Base-by-base conservation (phyloP, 2,113 vertebrate genomes). In the Apodemus speciosus region DNA sequence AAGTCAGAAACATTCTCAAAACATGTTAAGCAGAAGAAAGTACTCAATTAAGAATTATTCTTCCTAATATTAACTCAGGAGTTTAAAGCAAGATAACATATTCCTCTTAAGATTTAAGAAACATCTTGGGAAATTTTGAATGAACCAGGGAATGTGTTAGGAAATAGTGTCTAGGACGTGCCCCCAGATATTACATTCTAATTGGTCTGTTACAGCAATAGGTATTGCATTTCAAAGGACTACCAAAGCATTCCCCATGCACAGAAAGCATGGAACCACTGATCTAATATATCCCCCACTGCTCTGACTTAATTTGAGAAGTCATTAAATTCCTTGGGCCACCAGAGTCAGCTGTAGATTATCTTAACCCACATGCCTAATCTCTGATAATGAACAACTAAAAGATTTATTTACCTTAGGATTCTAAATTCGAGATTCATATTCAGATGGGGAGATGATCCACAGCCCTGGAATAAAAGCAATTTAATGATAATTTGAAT, bases 311-410 rank as follows among this genome's bases (percentile, higher is more conserved):
- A 58, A 96, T 92, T 97, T 97, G 40, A 84, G 53, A 96, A 96
- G 94, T 95, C 96, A 95, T 95, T 96, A 92, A 96, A 88, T 96
- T 96, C 53, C 21, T 81, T 76, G 53, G 66, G 46, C 64, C 94
- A 81, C 71, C 64, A 4, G 46, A 89, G 75, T 77, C 87, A 94
- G 38, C 32, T 92, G 46, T 58, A 92, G 95, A 95, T 97, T 95
- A 93, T 71, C 53, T 94, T 81, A 96, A 94, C 40, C 71, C 89
- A 95, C 85, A 92, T 14, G 35, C 11, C 66, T 96, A 96, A 96
- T 95, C 92, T 94, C 83, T 88, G 89, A 86, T 91, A 95, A 96
- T 95, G 75, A 94, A 66, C 73, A 96, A 92, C 71, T 56, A 87
- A 95, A 96, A 72, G 53, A 69, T 35, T n/a, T 88, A 85, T 94